Percentiles rank a stretch among this genome's conserved stretches.
Conservation (phyloP, 2,797 vertebrate genomes). For the Phoeniculus purpureus region DNA sequence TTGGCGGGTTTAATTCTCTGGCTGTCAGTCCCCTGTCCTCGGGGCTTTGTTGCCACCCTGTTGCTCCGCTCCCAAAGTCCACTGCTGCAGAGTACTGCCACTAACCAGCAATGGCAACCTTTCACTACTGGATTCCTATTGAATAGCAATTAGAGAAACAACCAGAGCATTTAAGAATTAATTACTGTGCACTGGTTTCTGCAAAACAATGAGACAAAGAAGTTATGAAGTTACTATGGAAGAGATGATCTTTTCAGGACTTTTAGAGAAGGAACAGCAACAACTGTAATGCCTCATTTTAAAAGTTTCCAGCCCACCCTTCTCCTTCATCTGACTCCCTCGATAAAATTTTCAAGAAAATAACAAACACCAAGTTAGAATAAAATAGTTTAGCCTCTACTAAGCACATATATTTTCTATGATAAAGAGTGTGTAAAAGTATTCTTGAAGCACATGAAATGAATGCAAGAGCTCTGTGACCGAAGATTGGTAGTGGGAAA, state of each 20-base stretch:
- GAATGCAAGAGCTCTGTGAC: neutral
- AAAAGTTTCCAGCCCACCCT: neutral
- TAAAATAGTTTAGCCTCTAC: neutral
- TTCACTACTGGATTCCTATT: neutral
- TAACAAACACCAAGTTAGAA: neutral
- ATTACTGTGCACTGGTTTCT: neutral
- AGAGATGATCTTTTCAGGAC: neutral
- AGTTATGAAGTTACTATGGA: neutral
- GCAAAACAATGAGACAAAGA: neutral
- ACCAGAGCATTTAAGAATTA: neutral
- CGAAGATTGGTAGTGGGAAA: neutral
- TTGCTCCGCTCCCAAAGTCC: neutral
- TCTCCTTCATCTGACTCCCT: neutral
- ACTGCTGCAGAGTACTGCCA: neutral
- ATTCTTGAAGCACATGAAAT: neutral
- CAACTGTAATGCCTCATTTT: neutral
- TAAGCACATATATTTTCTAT: neutral
- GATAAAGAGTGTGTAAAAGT: neutral
- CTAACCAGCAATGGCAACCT: neutral
- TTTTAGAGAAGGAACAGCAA: neutral
- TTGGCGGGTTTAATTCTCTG: fast-evolving
- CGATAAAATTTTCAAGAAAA: neutral
- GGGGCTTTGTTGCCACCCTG: neutral
- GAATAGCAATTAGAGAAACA: neutral
- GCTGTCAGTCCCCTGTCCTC: neutral